Evolutionary conservation across 1,140 invertebrate species (phyloP), one percentile per base, ranked within the genome.

Genomic region (Drosophila gunungcola): DNA sequence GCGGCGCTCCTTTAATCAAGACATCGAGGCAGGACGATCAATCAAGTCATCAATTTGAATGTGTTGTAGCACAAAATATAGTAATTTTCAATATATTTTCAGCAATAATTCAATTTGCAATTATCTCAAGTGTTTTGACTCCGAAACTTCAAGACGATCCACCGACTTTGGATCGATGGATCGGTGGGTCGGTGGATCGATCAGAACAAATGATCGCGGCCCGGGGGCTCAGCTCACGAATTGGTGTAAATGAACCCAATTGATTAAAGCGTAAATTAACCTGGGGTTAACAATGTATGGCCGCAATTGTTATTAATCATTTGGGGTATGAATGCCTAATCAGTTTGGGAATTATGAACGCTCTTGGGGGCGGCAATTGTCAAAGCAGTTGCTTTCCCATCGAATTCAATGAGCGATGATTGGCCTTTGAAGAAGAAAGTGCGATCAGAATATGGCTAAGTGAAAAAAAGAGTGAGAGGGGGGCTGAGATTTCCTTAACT

Each of bases 221-320:
- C 63, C 53, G 60, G 79, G 82, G 83, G 58, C 58, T 49, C 64
- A 25, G 29, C 54, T 83, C 69, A 75, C 72, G 80, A 51, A 69
- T 27, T 82, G 80, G 84, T 89, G 84, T 84, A 89, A 89, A 89
- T 89, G 84, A 89, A 89, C 85, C 84, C 84, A 89, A 89, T 89
- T 89, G 84, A 89, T 89, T 89, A 89, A 89, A 89, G 84, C 85
- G 85, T 89, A 90, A 89, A 89, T 89, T 89, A 89, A 89, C 84
- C 84, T 89, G 68, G 65, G 84, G 84, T 89, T 89, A 89, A 89
- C 84, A 89, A 89, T 89, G 84, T 80, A 84, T 89, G 84, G 62
- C 73, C 70, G 84, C 80, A 53, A 75, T 89, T 84, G 84, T 84
- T 89, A 89, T 89, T 89, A 89, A 89, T 89, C 84, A 89, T 83